A percentile compares a stretch with the other conserved stretches of the same genome.
phyloP scores from a whole-genome alignment of 2,797 vertebrate species.

The Acrossocheilus wenchowensis region DNA sequence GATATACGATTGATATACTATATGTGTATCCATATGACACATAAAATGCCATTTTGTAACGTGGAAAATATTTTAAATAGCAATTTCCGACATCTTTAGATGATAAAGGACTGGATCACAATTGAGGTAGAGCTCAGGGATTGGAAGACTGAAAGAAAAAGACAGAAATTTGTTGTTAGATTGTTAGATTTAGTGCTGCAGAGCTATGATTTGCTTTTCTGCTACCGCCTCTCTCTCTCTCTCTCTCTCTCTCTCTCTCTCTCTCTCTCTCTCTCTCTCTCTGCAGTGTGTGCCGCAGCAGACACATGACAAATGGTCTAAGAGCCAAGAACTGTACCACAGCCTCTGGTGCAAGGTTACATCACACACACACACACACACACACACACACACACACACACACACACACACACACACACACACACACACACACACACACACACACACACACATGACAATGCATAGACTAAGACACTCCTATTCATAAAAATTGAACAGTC shows the following conservation, averaged over 20 bases:
- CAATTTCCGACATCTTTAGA: conserved; percentile 28
- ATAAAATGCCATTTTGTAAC: background rate
- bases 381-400: conserved; percentile 53
- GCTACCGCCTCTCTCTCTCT: conserved; percentile 16
- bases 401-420: conserved; percentile 59
- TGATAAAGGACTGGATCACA: conserved; percentile 29
- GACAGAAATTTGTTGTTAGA: conserved; percentile 17
- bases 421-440: conserved; percentile 61
- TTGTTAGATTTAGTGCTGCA: conserved; percentile 43
- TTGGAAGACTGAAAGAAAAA: conserved; percentile 27
- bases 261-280: conserved; percentile 30
- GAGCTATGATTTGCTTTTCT: conserved; percentile 46
- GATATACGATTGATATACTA: background rate
- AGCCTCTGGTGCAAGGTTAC: conserved; percentile 66
- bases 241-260: conserved; percentile 52
- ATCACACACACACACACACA: conserved; percentile 36
- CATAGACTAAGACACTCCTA: conserved; percentile 30
- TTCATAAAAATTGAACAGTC: background rate
- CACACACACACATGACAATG: conserved; percentile 59
- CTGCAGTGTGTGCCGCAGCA: conserved; percentile 74
- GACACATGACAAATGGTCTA: conserved; percentile 72
- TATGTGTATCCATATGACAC: background rate
- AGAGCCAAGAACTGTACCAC: conserved; percentile 54
- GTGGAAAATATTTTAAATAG: background rate
- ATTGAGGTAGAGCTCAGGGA: conserved; percentile 28